Percentiles rank a stretch among this genome's conserved stretches.
These are phyloP conservation scores for Discoglossus pictus DNA, from an alignment of 2,797 vertebrate genomes.

Conservation along the genomic window DNA sequence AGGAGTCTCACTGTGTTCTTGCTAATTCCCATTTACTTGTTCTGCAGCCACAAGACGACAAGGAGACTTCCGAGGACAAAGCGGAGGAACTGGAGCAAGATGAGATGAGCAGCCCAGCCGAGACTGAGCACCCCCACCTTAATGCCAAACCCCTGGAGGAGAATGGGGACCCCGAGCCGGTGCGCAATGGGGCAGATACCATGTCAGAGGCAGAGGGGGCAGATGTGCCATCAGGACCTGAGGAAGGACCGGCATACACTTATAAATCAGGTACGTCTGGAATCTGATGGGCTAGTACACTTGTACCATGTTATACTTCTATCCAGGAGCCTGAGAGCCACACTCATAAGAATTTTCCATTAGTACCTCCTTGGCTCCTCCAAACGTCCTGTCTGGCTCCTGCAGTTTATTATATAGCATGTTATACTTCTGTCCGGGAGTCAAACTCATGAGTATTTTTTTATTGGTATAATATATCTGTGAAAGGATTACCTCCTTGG, in stretches of 20 bases:
- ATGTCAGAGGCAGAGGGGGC: conserved; percentile 78
- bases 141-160: conserved; percentile 72
- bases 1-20: too few species aligned
- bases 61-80: conserved; percentile 72
- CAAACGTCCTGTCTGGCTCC: too few species aligned
- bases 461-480: too few species aligned
- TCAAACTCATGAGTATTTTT: too few species aligned
- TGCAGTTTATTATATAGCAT: too few species aligned
- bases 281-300: too few species aligned
- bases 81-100: conserved; percentile 68
- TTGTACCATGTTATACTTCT: too few species aligned
- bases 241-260: conserved; percentile 66
- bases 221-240: conserved; percentile 67
- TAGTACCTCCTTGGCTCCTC: too few species aligned
- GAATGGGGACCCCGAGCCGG: conserved; percentile 82
- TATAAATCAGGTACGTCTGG: conserved; percentile 79
- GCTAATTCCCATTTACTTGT: neutral
- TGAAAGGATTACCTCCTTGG: too few species aligned
- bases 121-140: conserved; percentile 61
- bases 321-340: too few species aligned
- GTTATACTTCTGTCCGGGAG: too few species aligned
- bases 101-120: conserved; percentile 60
- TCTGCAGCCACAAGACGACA: conserved; percentile 71
- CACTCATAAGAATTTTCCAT: too few species aligned
- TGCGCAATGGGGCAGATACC: conserved; percentile 85